phyloP scores from a whole-genome alignment of 1,140 invertebrate genomes.

The Heterodera schachtii region DNA sequence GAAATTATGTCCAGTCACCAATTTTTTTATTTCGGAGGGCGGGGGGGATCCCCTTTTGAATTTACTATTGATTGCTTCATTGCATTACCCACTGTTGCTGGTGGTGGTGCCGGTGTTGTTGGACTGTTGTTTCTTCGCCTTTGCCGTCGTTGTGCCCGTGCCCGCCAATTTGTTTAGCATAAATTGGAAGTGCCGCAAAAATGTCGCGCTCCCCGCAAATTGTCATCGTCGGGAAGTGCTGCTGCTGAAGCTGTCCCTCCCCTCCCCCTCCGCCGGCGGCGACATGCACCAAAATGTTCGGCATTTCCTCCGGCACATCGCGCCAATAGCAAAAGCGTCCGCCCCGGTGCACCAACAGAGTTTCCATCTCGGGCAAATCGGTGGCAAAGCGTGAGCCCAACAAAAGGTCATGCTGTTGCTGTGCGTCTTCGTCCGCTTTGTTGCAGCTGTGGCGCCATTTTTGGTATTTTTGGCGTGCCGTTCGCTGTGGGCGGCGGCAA shows the following conservation, averaged over 20 bases:
- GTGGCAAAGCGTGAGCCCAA: conserved; percentile 23
- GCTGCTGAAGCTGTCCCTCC: too few species aligned
- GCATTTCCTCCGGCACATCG: conserved; percentile 13
- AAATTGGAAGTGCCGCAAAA: conserved; percentile 4
- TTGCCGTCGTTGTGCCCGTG: too few species aligned
- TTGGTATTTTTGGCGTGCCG: background rate
- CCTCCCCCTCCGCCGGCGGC: background rate
- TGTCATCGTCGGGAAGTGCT: conserved; percentile 20
- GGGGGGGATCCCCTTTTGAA: too few species aligned
- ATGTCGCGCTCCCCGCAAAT: conserved; percentile 13
- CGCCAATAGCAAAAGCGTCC: conserved; percentile 42
- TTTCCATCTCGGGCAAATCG: conserved; percentile 43
- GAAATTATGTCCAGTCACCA: too few species aligned
- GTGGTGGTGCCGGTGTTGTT: too few species aligned
- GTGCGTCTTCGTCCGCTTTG: background rate
- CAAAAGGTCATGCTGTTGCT: conserved; percentile 20
- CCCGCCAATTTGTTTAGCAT: background rate
- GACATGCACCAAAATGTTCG: conserved; percentile 14
- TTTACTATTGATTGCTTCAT: too few species aligned
- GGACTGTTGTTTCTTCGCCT: too few species aligned
- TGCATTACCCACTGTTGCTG: too few species aligned
- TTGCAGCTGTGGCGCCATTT: background rate
- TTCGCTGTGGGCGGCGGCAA: background rate
- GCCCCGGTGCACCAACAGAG: conserved; percentile 23
- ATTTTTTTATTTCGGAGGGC: too few species aligned